Percentiles rank a stretch among this genome's conserved stretches.
Conservation (phyloP, 2,113 vertebrate genomes). For the Bujurquina vittata region DNA sequence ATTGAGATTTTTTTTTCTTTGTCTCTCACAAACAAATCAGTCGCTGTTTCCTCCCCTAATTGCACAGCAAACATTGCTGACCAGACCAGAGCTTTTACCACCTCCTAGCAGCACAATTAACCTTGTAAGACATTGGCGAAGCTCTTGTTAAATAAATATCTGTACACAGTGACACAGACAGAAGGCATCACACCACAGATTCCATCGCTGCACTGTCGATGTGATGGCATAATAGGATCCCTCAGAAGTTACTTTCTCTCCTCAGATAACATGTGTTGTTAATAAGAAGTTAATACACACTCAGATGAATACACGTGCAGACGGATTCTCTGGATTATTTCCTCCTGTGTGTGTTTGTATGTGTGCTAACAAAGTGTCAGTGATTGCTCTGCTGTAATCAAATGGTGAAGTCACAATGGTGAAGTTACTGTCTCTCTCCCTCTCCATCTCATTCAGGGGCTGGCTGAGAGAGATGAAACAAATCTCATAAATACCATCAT, state of each 20-base stretch:
- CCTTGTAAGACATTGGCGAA: background rate
- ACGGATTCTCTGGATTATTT: constrained; percentile 45
- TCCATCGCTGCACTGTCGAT: background rate
- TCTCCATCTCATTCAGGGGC: constrained; percentile 16
- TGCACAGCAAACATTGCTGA: constrained; percentile 34
- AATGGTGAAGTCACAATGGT: constrained; percentile 48
- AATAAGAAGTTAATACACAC: constrained; percentile 61
- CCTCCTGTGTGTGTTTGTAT: constrained; percentile 25
- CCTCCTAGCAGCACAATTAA: constrained; percentile 11
- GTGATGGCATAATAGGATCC: too few species aligned
- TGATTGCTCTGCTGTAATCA: constrained; percentile 70
- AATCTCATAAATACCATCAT: constrained; percentile 76
- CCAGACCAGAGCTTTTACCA: constrained; percentile 32
- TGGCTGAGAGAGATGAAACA: constrained; percentile 50
- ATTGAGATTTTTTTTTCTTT: background rate
- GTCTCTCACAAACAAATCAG: background rate
- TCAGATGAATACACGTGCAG: constrained; percentile 43
- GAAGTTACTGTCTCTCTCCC: constrained; percentile 28
- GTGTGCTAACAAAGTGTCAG: constrained; percentile 30
- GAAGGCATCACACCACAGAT: background rate
- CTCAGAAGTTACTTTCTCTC: background rate
- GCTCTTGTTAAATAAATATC: constrained; percentile 23
- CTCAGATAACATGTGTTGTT: constrained; percentile 65
- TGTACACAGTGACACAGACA: background rate
- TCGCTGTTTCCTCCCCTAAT: constrained; percentile 42